Evolutionary conservation across 53 echinoderm and acorn worm genomes (phyloP), one percentile per base, ranked within the genome.

Genomic region (Zoroaster sp.): DNA sequence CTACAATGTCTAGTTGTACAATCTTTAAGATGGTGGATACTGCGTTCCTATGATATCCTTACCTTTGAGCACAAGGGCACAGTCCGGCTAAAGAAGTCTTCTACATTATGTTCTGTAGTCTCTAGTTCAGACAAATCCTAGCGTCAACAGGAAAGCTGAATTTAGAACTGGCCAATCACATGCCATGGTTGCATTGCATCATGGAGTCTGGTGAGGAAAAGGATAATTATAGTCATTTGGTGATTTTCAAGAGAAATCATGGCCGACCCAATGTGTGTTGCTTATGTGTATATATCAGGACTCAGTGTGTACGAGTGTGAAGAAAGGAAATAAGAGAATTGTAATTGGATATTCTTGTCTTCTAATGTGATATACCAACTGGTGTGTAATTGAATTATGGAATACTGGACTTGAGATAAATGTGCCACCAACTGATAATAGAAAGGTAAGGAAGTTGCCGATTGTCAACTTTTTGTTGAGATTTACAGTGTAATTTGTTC

Each of bases 151-250:
- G 85, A 85, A 85, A 38, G 18, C 36, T n/a, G 44, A 71, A 85
- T 85, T 85, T 71, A 46, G 85, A 49, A 85, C 49, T 47, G 37
- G 20, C 85, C 85, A 85, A 85, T 85, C 85, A 31, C 44, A 35
- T 10, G 8, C 36, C 69, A 12, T 15, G 68, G 47, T 85, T 6
- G 0, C 49, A 13, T 13, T 70, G 71, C 85, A 71, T 85, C 85
- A 85, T 13, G 49, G 85, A 85, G 85, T 70, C 85, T 85, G 71
- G 49, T 14, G 71, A 85, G 85, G 85, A 85, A 85, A 85, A 68
- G 32, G 51, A 85, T 69, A 32, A 85, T 85, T 85, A 85, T 20
- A 51, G 49, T 21, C 47, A 20, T 9, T 70, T 71, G 43, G 25
- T 46, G 47, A 35, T 46, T 85, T 71, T 36, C 10, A 28, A 25